Conservation (phyloP, 2,113 vertebrate genomes). For the Prunella himalayana region DNA sequence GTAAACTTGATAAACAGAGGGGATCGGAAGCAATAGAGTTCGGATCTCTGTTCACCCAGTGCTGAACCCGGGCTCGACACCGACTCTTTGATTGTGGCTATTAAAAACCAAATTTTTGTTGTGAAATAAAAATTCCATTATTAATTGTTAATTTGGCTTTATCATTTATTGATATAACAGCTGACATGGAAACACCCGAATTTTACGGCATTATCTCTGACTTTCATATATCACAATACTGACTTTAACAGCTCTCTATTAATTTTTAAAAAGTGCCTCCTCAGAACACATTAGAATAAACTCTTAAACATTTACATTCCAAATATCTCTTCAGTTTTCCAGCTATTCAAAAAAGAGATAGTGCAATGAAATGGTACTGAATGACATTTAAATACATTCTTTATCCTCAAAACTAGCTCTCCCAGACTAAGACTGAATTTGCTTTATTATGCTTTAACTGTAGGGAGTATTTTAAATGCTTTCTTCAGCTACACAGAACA, state of each 20-base stretch:
- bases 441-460: not conserved
- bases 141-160: no score
- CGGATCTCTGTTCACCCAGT: no score
- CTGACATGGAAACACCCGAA: not conserved
- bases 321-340: not conserved
- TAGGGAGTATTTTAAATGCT: not conserved
- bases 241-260: not conserved
- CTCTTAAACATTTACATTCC: not conserved
- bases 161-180: no score
- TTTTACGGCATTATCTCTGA: not conserved
- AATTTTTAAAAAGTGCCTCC: not conserved
- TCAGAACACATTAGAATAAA: not conserved
- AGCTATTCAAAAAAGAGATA: not conserved
- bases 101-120: no score
- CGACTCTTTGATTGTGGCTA: no score
- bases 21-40: no score
- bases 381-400: not conserved
- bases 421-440: not conserved
- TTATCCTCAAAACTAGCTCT: not conserved
- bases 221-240: not conserved
- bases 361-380: not conserved
- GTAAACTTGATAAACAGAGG: no score
- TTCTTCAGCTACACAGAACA: not conserved
- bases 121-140: no score
- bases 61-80: no score